Evolutionary conservation across 2,888 invertebrate genomes (phyloP), one percentile per base, ranked within the genome.

Genomic region (Zhengitettix transpicula): DNA sequence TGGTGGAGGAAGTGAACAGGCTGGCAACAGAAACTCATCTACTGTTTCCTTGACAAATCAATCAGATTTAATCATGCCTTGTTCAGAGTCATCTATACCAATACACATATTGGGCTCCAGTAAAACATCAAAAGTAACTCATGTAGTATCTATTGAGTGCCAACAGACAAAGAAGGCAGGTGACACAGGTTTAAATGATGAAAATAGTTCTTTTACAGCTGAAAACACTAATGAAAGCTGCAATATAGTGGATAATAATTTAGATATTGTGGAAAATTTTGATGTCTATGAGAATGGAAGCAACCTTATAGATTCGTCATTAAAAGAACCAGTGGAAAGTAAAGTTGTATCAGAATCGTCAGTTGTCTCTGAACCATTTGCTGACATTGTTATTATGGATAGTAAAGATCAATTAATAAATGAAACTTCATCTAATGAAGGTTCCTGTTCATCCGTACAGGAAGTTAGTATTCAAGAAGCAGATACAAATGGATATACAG

Each of bases 91-190:
- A 14, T 12, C 47, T 47, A n/a, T 47, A 14, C 47, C 14, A 47
- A n/a, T 47, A 14, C 2, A 47, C n/a, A 47, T 47, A n/a, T 47
- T 47, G n/a, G n/a, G n/a, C 47, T 14, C 47, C 2, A 47, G 47
- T 47, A 47, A 47, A 47, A 16, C 44, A 1, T 57, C 60, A 11
- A 42, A 12, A 28, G 56, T 57, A n/a, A 47, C 40, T 40, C 56
- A 53, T 40, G 15, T 60, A 17, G 47, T 60, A 11, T 57, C 60
- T n/a, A 60, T 60, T 40, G 44, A 57, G 17, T 60, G 60, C 10
- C 60, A 60, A 12, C 53, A 60, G 14, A 60, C 17, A 14, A 59
- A 53, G 8, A 40, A n/a, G 14, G 17, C 8, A 2, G 28, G 16
- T 11, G 3, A 47, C 5, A 15, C 12, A 15, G 14, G 47, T 47